Conservation (phyloP, 1,140 invertebrate species). For the Contarinia nasturtii region DNA sequence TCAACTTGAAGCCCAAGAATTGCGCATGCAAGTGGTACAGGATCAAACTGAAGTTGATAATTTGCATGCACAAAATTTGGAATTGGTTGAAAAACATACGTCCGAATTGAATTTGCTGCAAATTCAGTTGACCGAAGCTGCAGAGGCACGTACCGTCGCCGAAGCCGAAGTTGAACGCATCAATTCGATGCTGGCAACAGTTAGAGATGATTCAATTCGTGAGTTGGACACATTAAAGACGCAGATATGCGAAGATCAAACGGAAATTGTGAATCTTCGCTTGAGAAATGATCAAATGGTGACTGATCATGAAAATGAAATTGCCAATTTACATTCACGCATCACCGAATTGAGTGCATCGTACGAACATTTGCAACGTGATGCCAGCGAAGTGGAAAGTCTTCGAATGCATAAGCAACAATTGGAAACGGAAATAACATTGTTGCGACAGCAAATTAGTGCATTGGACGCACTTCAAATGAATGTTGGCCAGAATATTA, state of each 20-base stretch:
- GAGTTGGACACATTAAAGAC: slow-evolving; percentile 20
- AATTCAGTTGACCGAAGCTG: slow-evolving; percentile 12
- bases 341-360: slow-evolving; percentile 18
- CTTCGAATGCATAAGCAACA: too few relatives aligned
- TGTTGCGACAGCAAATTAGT: too few relatives aligned
- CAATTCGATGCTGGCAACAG: too few relatives aligned
- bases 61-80: slow-evolving; percentile 16
- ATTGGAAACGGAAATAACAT: too few relatives aligned
- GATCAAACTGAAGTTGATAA: slow-evolving; percentile 22
- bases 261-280: slow-evolving; percentile 20
- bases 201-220: too few relatives aligned
- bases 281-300: slow-evolving; percentile 16
- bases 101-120: slow-evolving; percentile 15
- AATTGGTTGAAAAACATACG: slow-evolving; percentile 16
- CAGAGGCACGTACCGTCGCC: too few relatives aligned
- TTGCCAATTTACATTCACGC: slow-evolving; percentile 16
- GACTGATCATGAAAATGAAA: slow-evolving; percentile 17
- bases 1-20: slow-evolving; percentile 16
- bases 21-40: slow-evolving; percentile 21
- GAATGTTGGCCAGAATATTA: slow-evolving; percentile 9
- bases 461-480: too few relatives aligned
- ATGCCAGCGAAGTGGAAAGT: too few relatives aligned
- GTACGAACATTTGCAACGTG: slow-evolving; percentile 6
- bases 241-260: slow-evolving; percentile 20
- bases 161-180: too few relatives aligned